Percentiles rank a stretch among this genome's conserved stretches.
Evolutionary conservation across 2,888 invertebrate species (phyloP).

Genomic region (Phoenoteleia sp.): DNA sequence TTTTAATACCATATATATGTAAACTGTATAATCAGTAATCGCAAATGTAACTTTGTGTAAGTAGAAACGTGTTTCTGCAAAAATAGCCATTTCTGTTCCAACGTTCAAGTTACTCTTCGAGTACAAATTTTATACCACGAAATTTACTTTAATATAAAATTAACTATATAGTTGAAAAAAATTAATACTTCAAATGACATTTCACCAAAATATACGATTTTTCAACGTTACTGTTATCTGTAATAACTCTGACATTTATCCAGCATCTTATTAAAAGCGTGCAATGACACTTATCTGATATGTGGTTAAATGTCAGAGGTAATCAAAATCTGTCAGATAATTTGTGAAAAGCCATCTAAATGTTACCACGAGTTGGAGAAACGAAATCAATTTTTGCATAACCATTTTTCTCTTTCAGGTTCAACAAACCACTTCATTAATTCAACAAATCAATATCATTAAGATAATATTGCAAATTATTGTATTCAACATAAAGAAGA

Average conservation of each 20-base stretch:
- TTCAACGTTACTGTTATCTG: too few species aligned
- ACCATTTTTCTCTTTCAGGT: conserved; percentile 19
- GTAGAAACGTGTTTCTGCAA: conserved; percentile 48
- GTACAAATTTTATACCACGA: background rate
- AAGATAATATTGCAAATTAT: background rate
- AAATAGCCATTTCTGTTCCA: background rate
- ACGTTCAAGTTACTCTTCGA: background rate
- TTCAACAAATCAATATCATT: conserved; percentile 13
- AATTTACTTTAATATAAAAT: background rate
- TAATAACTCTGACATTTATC: too few species aligned
- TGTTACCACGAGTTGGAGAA: too few species aligned
- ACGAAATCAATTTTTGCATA: too few species aligned
- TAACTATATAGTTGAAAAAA: too few species aligned
- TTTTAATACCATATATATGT: conserved; percentile 64
- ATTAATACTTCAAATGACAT: too few species aligned
- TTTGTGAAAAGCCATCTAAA: too few species aligned
- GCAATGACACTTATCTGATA: too few species aligned
- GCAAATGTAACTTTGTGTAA: conserved; percentile 45
- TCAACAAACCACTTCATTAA: conserved; percentile 20
- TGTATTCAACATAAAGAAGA: background rate
- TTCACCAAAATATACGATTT: too few species aligned
- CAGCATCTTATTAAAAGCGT: too few species aligned
- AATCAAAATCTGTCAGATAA: too few species aligned
- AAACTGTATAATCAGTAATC: conserved; percentile 44
- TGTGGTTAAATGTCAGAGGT: too few species aligned